Evolutionary conservation across 2,113 vertebrate species (phyloP).

Genomic region (Chiloscyllium plagiosum): DNA sequence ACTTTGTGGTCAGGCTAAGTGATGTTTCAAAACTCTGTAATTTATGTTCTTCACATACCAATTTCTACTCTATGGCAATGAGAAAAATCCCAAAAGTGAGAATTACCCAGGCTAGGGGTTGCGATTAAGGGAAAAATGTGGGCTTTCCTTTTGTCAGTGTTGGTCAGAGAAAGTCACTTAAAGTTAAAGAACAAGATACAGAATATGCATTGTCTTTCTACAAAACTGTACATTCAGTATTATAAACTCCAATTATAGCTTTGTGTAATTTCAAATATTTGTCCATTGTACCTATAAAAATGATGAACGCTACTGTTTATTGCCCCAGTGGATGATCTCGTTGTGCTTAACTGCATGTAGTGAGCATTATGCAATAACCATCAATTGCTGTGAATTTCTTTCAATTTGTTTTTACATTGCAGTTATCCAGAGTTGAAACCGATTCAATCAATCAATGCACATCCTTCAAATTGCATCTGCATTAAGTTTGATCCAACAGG

Average conservation of each 20-base stretch:
- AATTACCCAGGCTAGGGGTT: background rate
- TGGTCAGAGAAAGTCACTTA: background rate
- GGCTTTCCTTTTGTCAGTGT: background rate
- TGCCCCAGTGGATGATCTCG: background rate
- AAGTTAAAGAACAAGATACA: background rate
- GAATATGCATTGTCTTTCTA: background rate
- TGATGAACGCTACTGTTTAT: background rate
- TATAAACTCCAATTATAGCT: background rate
- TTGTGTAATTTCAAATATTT: background rate
- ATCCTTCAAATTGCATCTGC: slow-evolving; percentile 98
- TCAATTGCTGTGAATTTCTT: background rate
- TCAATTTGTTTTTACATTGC: slow-evolving; percentile 40
- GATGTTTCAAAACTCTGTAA: background rate
- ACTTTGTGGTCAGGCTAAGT: background rate
- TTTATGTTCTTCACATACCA: background rate
- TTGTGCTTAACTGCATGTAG: background rate
- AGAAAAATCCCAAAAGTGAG: background rate
- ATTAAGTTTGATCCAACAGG: slow-evolving; percentile 97
- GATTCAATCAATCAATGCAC: slow-evolving; percentile 96
- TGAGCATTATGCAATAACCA: background rate
- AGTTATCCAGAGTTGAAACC: slow-evolving; percentile 96
- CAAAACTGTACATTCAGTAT: background rate
- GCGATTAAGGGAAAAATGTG: background rate
- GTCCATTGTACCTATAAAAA: background rate
- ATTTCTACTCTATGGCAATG: background rate